Percentiles rank a stretch among this genome's conserved stretches.
Evolutionary conservation across 2,113 vertebrate genomes (phyloP).

Genomic region (Girardinichthys multiradiatus): DNA sequence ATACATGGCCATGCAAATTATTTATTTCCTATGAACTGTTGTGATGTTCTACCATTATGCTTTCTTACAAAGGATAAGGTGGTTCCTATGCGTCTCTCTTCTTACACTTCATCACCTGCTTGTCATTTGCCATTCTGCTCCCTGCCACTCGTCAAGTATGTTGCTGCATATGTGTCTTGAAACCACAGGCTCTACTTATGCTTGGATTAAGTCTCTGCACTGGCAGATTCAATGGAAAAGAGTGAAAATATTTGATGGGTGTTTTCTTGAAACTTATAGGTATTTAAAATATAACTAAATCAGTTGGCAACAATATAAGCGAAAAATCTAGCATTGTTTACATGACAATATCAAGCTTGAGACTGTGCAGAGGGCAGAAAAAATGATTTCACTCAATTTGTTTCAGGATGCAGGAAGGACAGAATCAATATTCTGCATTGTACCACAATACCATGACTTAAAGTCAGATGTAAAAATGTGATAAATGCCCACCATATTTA

Average conservation of each 20-base stretch:
- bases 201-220: not conserved
- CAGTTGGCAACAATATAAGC: not conserved
- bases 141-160: not conserved
- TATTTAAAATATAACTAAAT: not conserved
- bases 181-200: not conserved
- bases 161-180: not conserved
- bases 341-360: not conserved
- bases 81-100: not conserved
- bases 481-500: not conserved
- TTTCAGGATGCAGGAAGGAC: not conserved
- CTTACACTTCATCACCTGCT: not conserved
- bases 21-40: too few relatives aligned
- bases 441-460: too few relatives aligned
- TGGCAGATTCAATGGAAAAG: not conserved
- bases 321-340: not conserved
- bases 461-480: not conserved
- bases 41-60: not conserved
- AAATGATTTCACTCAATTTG: not conserved
- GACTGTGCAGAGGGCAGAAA: not conserved
- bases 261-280: not conserved
- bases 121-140: not conserved
- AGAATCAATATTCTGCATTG: not conserved
- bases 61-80: not conserved
- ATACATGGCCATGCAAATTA: too few relatives aligned
- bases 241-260: not conserved